phyloP scores from a whole-genome alignment of 2,113 vertebrate species.

The Ranitomeya variabilis region DNA sequence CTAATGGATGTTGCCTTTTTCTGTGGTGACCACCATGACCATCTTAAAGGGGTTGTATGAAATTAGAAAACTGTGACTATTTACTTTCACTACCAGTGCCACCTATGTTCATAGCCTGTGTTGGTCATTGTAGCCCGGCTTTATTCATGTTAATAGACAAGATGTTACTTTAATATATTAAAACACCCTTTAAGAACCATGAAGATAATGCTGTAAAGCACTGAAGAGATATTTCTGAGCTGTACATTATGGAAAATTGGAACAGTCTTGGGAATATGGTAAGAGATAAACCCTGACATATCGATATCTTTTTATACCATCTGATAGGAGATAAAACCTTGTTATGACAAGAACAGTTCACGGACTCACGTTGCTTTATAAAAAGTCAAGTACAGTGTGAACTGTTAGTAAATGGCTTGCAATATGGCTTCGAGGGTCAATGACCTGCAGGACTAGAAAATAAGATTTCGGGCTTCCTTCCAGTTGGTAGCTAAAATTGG shows the following conservation, averaged over 20 bases:
- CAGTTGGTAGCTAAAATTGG: slow-evolving; percentile 66
- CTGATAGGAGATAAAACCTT: not conserved
- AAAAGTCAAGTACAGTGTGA: not conserved
- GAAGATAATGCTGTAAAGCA: no score
- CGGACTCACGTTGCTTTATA: not conserved
- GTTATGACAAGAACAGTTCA: slow-evolving; percentile 10
- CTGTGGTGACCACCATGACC: no score
- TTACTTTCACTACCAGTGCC: no score
- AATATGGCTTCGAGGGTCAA: not conserved
- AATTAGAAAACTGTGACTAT: no score
- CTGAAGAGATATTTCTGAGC: no score
- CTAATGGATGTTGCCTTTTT: no score
- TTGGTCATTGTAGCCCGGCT: no score
- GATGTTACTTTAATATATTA: no score
- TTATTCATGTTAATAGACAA: no score
- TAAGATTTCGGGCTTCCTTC: slow-evolving; percentile 66
- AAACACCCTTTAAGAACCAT: no score
- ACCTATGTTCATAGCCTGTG: not conserved
- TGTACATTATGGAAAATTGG: not conserved
- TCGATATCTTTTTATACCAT: not conserved
- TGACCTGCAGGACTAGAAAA: slow-evolving; percentile 51
- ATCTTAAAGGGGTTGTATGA: no score
- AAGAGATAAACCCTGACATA: not conserved
- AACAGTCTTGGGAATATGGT: not conserved
- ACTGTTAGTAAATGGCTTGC: not conserved